A percentile compares a stretch with the other conserved stretches of the same genome.
Evolutionary conservation across 2,113 vertebrate genomes (phyloP).

Genomic region (Ptyas mucosa): DNA sequence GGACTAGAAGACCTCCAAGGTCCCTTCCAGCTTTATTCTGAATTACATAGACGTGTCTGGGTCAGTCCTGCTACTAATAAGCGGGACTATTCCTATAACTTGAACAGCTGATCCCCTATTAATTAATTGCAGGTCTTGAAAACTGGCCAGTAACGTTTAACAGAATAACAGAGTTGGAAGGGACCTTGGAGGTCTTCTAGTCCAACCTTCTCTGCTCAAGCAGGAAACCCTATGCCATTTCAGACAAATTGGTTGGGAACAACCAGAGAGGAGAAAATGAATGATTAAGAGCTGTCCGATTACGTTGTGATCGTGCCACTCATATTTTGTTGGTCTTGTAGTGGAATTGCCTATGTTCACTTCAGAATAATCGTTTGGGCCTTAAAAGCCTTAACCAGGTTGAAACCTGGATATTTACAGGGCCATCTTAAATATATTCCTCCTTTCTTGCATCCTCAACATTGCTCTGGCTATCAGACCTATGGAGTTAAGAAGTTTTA

Average conservation of each 20-base stretch:
- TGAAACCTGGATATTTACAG: neutral
- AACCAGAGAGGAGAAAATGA: neutral
- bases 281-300: neutral
- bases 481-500: neutral
- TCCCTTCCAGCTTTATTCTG: no score
- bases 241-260: neutral
- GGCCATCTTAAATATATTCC: no score
- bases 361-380: neutral
- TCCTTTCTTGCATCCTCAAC: neutral
- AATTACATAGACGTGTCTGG: no score
- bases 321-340: neutral
- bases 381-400: neutral
- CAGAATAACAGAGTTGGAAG: no score
- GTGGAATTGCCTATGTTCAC: neutral
- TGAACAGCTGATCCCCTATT: neutral
- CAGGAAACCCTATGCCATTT: neutral
- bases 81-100: neutral
- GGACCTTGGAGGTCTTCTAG: no score
- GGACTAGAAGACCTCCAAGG: no score
- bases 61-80: neutral
- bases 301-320: neutral
- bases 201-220: no score
- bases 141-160: neutral
- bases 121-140: neutral
- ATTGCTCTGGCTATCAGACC: neutral